Evolutionary conservation across 1,140 invertebrate species (phyloP), one percentile per base, ranked within the genome.

Genomic region (Drosophila mauritiana): DNA sequence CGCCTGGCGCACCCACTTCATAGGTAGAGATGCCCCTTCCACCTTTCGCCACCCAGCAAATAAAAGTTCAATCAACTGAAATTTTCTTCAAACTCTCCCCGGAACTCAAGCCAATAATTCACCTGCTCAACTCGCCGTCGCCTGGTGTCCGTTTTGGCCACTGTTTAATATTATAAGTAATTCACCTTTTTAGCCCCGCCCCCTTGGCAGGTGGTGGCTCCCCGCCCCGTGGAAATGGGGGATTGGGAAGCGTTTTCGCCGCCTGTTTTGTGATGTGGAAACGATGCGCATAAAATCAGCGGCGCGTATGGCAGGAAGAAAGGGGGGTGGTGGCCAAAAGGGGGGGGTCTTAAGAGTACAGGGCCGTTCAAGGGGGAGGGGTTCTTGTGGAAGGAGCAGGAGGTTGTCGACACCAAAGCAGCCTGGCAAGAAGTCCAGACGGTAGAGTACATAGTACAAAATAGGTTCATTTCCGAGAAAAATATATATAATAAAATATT

Each of bases 281-380:
- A 64, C 85, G 80, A 90, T 89, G 84, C 85, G 84, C 81, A 89
- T 89, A 70, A 89, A 89, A 85, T 85, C 85, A 89, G 73, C 85
- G 68, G 78, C 62, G 82, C 82, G 82, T 85, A 86, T 81, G 78
- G 61, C 80, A 81, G 79, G 10, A 64, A 59, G 22, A 37, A 31
- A 13, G 12, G 56, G 42, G 42, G 42, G 17, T 10, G 8, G n/a
- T 7, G 17, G 7, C 10, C 20, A 22, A 22, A 3, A 3, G 20
- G 20, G 20, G 20, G 61, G 1, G 39, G 12, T 12, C 48, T 22
- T 36, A 51, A 36, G 27, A 7, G 27, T 0, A 5, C 20, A n/a
- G 46, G 6, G 12, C 20, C 15, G 12, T 17, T 11, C 20, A 4
- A 6, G 27, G 15, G 20, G 27, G 5, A 17, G 13, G 20, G n/a